Conservation (phyloP, 1,140 invertebrate species). For the Mya arenaria region DNA sequence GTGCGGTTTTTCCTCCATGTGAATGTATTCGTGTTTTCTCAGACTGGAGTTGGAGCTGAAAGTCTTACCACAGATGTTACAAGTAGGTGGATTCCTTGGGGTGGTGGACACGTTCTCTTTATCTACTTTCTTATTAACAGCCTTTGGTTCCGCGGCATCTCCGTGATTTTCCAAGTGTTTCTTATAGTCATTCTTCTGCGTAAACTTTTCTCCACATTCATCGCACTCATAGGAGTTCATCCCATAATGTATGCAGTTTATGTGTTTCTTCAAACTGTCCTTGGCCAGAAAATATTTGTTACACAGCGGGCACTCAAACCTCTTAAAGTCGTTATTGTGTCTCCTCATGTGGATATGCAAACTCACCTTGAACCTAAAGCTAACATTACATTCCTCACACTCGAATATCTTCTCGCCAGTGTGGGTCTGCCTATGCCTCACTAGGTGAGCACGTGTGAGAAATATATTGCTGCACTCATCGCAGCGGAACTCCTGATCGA, state of each 20-base stretch:
- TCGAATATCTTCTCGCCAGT: constrained; percentile 39
- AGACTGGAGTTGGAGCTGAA: constrained; percentile 46
- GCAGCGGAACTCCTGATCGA: constrained; percentile 32
- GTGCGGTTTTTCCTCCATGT: constrained; percentile 97
- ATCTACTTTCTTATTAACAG: background rate
- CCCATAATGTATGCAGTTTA: constrained; percentile 15
- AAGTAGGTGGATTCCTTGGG: constrained; percentile 5
- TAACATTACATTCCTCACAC: constrained; percentile 45
- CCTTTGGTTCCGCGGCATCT: background rate
- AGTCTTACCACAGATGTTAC: constrained; percentile 32
- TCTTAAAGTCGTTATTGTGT: constrained; percentile 32
- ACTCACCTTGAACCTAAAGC: constrained; percentile 39
- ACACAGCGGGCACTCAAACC: constrained; percentile 28
- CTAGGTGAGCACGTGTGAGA: constrained; percentile 30
- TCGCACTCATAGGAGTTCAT: constrained; percentile 23
- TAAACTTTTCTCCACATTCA: constrained; percentile 35
- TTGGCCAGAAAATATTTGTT: constrained; percentile 45
- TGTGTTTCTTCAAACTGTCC: constrained; percentile 33
- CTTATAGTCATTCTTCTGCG: constrained; percentile 17
- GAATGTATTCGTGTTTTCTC: constrained; percentile 82
- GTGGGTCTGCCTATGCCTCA: constrained; percentile 23
- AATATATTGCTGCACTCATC: constrained; percentile 39
- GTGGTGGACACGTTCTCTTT: background rate
- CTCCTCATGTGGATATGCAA: constrained; percentile 47
- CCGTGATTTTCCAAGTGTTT: constrained; percentile 14